Evolutionary conservation across 2,888 invertebrate species (phyloP).

Genomic region (Drosophila buzzatii): DNA sequence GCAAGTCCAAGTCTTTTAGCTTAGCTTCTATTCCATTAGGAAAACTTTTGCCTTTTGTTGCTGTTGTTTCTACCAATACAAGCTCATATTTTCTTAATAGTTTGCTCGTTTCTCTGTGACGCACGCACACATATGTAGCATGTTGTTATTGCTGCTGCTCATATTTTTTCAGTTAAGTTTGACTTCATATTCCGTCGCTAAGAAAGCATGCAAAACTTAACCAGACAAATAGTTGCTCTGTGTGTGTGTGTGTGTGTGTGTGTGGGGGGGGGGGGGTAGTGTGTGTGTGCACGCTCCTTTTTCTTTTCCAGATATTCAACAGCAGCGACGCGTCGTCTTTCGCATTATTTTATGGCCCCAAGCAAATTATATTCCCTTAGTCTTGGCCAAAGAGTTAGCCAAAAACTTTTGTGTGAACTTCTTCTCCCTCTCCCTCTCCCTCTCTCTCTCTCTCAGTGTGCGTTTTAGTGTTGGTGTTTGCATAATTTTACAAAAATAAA

Average conservation of each 20-base stretch:
- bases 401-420: conserved; percentile 55
- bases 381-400: conserved; percentile 59
- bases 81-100: conserved; percentile 51
- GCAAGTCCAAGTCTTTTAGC: background rate
- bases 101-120: conserved; percentile 26
- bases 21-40: conserved; percentile 25
- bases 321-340: conserved; percentile 43
- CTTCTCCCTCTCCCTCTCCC: background rate
- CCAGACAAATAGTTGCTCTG: conserved; percentile 42
- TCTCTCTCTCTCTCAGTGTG: background rate
- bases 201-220: conserved; percentile 25
- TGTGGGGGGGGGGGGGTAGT: too few species aligned
- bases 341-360: conserved; percentile 74
- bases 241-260: background rate
- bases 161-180: conserved; percentile 20
- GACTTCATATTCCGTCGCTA: conserved; percentile 28
- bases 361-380: conserved; percentile 70
- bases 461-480: conserved; percentile 33
- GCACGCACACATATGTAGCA: background rate
- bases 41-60: conserved; percentile 30
- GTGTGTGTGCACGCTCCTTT: background rate
- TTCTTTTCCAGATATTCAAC: conserved; percentile 19
- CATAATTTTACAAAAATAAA: conserved; percentile 48
- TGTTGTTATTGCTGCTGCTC: background rate
- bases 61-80: conserved; percentile 26